Evolutionary conservation across 2,888 invertebrate species (phyloP), one percentile per base, ranked within the genome.

Genomic region (Acrobasis suavella): DNA sequence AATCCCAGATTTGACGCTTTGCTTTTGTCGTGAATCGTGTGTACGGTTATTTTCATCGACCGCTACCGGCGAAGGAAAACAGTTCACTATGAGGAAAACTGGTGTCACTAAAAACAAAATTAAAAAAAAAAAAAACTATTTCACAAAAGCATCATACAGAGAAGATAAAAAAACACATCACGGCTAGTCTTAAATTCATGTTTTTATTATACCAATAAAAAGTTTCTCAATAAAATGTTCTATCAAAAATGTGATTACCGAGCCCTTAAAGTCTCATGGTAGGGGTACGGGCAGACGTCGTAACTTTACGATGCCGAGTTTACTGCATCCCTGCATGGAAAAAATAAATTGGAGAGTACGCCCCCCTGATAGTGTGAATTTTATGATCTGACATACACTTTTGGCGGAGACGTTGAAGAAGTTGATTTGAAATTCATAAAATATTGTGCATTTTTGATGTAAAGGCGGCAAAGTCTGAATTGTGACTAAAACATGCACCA

Each of bases 321-420:
- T 85, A 89, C 86, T 90, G 89, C 89, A 91, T 70, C 82, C 82
- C 83, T 88, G 90, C 90, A 89, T 72, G 89, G 87, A 88, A 90
- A 91, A 91, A 91, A 91, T 89, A 91, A 91, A 91, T 91, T 90
- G 89, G 87, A 85, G 83, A 81, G 80, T 79, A 85, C 87, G 83
- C 90, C 89, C 91, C 83, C 80, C 76, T 72, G 73, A 75, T 72
- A 82, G 75, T 72, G 73, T 68, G 74, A 71, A 74, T 78, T 87
- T 86, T 87, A 85, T 78, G 84, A 83, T 77, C 75, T 69, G 61
- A 70, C 46, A 59, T 60, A 69, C 65, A 65, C 65, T 65, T 46
- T 46, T n/a, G 46, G 58, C 64, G 62, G 46, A n/a, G n/a, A 46
- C 22, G 22, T n/a, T n/a, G 22, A 22, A 22, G 3, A 22, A 22